Base-by-base conservation (phyloP, 2,888 invertebrate genomes). In the Cataglyphis altisquamis region DNA sequence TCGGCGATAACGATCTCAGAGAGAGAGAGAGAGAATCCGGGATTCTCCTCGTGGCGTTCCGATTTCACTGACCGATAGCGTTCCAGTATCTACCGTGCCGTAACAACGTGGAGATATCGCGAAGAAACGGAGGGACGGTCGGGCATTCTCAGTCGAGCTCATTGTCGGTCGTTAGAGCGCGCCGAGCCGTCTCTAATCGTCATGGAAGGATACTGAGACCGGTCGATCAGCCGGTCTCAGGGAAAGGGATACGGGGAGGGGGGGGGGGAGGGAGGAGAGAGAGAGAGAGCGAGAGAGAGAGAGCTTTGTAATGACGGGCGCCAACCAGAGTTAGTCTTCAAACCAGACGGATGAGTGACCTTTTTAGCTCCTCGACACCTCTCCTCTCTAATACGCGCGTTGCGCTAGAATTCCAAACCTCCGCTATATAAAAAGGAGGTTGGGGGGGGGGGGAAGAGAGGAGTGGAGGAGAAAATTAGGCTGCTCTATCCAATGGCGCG, bases 281-380 rank as follows among this genome's bases (percentile, higher is more conserved):
- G 21, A 21, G 21, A 21, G 21, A 0, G 21, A 21, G 21, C n/a
- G 21, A 25, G 25, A 25, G 25, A 25, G 36, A 63, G 75, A 67
- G 66, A 81, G 74, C 52, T 84, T 74, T 73, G 81, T 88, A 88
- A 88, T 85, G 72, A 83, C 72, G 60, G 73, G 62, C 64, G 66
- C 75, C 18, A 62, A 41, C 12, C n/a, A 62, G 12, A 21, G 82
- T 48, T 75, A 74, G 84, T 80, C 83, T 77, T 78, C 75, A 85
- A 88, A 85, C 70, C 81, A 77, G 88, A 82, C 80, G 64, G 81
- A 86, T 85, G 84, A 84, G 67, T 80, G 80, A 88, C 83, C 85
- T 88, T 85, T 85, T n/a, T 70, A 73, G 85, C 52, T 82, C 63
- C 57, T 74, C 77, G 68, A 67, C 48, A 77, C 39, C 36, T 74